Base-by-base conservation (phyloP, 2,888 invertebrate species). In the Patella pellucida region DNA sequence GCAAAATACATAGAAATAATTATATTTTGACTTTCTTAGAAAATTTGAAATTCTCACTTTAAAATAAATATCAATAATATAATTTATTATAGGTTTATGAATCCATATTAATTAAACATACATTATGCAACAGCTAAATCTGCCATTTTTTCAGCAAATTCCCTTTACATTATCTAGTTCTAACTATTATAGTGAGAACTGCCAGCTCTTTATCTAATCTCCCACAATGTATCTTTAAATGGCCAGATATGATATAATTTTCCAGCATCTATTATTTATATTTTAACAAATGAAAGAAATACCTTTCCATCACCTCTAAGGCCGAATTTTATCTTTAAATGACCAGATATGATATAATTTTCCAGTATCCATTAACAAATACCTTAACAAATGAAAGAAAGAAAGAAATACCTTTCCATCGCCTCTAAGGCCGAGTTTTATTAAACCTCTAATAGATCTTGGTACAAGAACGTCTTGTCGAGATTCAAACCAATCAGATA, bases 381-480 rank as follows among this genome's bases (percentile, higher is more conserved):
- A 19, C 12, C 1, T 52, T 31, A 15, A 41, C 41, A 41, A 41
- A 41, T 41, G 41, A 41, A 41, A 41, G 7, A 41, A 71, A 52
- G 41, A 41, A 41, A 41, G 7, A 41, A 71, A 52, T 79, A 91
- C 91, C 86, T 91, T 90, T 69, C 85, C 81, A 81, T 91, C 91
- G 14, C 90, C 91, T n/a, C 87, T 84, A 71, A 89, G 79, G 11
- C 89, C 92, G 82, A 97, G 92, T 90, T 95, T 95, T 75, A 94
- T 93, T 0, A 96, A 92, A 4, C 96, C 96, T 56, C 94, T 93
- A 68, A 97, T 92, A 84, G 96, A 95, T 0, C 94, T 93, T 0
- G 97, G 92, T 74, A 91, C 87, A 15, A 93, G 78, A 12, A 91
- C 91, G 80, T 94, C 93, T 78, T 92, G 93, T 91, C 95, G 93